Base-by-base conservation (phyloP, 1,140 invertebrate genomes). In the Drosophila nasuta region DNA sequence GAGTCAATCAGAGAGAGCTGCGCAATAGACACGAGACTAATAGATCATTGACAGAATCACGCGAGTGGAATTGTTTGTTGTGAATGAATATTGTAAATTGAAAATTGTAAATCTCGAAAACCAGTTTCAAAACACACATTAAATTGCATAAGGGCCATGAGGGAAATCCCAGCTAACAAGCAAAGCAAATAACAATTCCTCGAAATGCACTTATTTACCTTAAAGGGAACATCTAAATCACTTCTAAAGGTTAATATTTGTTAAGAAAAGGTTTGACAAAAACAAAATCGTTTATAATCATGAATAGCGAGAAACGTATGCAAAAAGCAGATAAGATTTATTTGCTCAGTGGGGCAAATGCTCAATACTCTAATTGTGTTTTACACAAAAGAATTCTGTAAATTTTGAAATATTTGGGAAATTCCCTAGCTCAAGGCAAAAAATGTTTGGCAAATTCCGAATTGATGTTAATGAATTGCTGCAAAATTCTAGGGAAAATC, bases 11-110 rank as follows among this genome's bases (percentile, higher is more conserved):
- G 51, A 63, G 58, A 15, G 51, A 63, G 58, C 72, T 63, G 72
- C 72, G 72, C 72, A 75, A 33, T 70, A 75, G 20, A 43, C 72
- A 70, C 66, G 72, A 69, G 66, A 69, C 65, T 17, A 6, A 8
- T 3, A 41, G 3, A 56, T 20, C 6, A 45, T 38, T 20, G 41
- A 38, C 41, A 30, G 20, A 68, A 52, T 30, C 64, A 70, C 33
- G 59, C 58, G 66, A 70, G 25, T 11, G 51, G 35, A 28, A 62
- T 38, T 51, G 41, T 20, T 54, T 35, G 5, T 35, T 54, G 56
- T 75, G 67, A 75, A 75, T 75, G 67, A 62, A 74, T 38, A 65
- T 70, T 54, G 20, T 49, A 49, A 25, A 11, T 17, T 17, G 15
- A 15, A 46, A 46, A 46, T 28, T 49, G 8, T 49, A n/a, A 49